These are phyloP conservation scores for Phataginus tetradactyla DNA, from an alignment of 2,797 vertebrate genomes.

Conservation along the genomic window DNA sequence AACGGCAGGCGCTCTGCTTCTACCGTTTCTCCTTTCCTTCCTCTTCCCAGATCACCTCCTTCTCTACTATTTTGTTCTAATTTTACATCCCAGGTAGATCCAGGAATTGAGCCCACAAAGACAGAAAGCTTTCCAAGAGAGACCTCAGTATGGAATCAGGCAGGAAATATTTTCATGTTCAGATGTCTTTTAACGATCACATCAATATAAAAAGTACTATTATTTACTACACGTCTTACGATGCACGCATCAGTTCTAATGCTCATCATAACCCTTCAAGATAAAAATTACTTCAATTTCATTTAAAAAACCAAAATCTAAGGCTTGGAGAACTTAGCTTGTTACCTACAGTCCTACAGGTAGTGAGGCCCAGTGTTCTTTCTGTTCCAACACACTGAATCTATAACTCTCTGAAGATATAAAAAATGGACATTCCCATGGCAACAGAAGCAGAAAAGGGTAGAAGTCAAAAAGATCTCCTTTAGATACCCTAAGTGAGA, in stretches of 20 bases:
- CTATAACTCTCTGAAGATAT: not conserved
- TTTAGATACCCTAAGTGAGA: not conserved
- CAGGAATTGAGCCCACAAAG: not conserved
- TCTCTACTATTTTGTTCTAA: not conserved
- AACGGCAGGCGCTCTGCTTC: not conserved
- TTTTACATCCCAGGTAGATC: not conserved
- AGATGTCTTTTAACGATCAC: not conserved
- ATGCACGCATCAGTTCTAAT: not conserved
- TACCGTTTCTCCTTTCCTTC: not conserved
- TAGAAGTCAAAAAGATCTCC: not conserved
- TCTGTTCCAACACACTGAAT: not conserved
- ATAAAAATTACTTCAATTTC: not conserved
- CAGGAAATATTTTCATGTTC: not conserved
- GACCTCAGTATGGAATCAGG: not conserved
- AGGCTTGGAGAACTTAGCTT: not conserved
- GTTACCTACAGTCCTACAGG: not conserved
- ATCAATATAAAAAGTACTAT: not conserved
- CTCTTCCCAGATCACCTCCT: not conserved
- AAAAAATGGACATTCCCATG: constrained; percentile 50
- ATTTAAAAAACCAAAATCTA: not conserved
- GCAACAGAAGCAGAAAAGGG: constrained; percentile 40
- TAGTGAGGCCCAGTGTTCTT: not conserved
- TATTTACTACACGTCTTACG: not conserved
- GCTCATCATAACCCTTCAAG: not conserved
- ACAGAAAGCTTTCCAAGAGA: not conserved